Conservation (phyloP, 2,797 vertebrate genomes). For the Pseudotriccus pelzelni region DNA sequence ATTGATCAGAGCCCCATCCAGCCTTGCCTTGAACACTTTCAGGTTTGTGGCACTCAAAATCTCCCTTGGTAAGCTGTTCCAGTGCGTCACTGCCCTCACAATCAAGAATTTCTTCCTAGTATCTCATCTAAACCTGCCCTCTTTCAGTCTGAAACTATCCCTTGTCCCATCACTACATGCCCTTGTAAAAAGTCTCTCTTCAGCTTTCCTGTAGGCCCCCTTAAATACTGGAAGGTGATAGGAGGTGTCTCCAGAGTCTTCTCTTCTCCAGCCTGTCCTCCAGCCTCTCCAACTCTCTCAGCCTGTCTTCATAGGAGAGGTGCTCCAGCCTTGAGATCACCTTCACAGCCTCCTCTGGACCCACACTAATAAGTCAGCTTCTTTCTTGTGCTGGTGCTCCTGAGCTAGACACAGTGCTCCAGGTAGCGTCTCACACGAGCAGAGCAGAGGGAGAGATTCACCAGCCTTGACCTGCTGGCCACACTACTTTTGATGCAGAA, state of each 20-base stretch:
- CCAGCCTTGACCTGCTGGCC: background rate
- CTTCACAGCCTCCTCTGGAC: too few species aligned
- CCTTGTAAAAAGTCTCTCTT: background rate
- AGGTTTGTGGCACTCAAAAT: background rate
- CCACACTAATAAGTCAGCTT: too few species aligned
- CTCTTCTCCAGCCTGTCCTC: background rate
- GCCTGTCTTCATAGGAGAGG: background rate
- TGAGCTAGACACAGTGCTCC: background rate
- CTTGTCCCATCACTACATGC: background rate
- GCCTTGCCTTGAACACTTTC: background rate
- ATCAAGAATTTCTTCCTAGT: background rate
- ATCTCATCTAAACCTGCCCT: background rate
- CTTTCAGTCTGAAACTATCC: background rate
- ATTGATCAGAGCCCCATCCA: background rate
- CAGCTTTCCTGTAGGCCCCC: background rate
- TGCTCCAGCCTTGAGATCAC: background rate
- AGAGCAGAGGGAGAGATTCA: background rate
- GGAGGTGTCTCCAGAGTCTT: background rate
- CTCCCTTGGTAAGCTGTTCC: background rate
- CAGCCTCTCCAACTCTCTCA: too few species aligned
- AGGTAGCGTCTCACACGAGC: background rate
- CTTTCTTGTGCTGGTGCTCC: accelerated
- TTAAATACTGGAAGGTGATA: background rate
- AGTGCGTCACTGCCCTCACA: background rate
- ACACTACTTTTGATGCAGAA: background rate